Evolutionary conservation across 2,888 invertebrate genomes (phyloP), one percentile per base, ranked within the genome.

Genomic region (Drosophila austrosaltans): DNA sequence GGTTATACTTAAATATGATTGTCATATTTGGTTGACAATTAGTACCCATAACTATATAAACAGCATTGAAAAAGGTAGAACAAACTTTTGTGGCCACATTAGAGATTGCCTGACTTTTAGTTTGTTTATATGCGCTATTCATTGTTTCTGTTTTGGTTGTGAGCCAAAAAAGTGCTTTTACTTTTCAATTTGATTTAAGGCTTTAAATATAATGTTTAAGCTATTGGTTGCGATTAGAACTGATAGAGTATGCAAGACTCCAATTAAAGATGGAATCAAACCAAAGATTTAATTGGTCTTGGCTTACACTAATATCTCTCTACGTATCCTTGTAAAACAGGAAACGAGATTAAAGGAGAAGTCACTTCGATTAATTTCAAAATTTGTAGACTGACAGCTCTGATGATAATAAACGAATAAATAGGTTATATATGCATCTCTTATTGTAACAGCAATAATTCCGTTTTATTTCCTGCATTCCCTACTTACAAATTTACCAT

Each of bases 21-120:
- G 67, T 72, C 72, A 61, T 48, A 48, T 67, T 72, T 62, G 62
- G 74, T 62, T 72, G 72, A 67, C 72, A 72, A 72, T 72, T 72
- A 57, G 57, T 22, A 22, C 5, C 12, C 5, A 4, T 25, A 22
- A 53, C 53, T 6, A 39, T 36, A 39, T 39, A 39, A 39, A 39
- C 12, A 8, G 22, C 48, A 48, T 48, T 48, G 48, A 39, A 36
- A 36, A 6, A n/a, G 39, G n/a, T 5, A 36, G 22, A 22, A 36
- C 36, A 39, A 63, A 54, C 16, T 56, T 16, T 57, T 57, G 57
- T 57, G 57, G 57, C 57, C 57, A 57, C 57, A 57, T 39, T 25
- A 48, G 40, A 28, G 58, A 28, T 72, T 72, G 58, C 42, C 63
- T 54, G 57, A 44, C 58, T 53, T 39, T 32, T 6, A 25, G 42